These are phyloP conservation scores for Acanthiza pusilla DNA, from an alignment of 2,797 vertebrate genomes.

Conservation along the genomic window DNA sequence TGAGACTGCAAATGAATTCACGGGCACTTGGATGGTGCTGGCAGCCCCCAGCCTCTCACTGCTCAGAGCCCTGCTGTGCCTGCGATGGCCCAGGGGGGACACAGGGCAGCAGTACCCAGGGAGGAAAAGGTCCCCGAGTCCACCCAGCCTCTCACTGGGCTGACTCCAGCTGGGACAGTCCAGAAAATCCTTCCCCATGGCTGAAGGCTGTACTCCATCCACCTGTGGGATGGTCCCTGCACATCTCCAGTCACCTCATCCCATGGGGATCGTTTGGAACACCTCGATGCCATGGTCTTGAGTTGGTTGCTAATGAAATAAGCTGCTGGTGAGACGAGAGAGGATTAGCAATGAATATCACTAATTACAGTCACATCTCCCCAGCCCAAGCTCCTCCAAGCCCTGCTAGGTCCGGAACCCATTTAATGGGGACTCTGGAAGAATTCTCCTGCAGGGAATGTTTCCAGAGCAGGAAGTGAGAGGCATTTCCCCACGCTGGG, in stretches of 20 bases:
- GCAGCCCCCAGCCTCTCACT: neutral
- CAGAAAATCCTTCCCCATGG: fast-evolving
- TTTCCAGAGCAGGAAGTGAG: neutral
- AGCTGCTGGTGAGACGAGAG: fast-evolving
- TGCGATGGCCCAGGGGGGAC: neutral
- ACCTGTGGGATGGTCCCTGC: neutral
- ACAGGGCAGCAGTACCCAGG: neutral
- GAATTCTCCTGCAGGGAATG: neutral
- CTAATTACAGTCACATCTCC: neutral
- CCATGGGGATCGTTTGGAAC: fast-evolving
- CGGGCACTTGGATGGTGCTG: neutral
- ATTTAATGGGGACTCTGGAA: neutral
- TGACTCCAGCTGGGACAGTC: neutral
- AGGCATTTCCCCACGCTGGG: neutral
- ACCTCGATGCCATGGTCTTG: fast-evolving
- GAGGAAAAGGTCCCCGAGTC: neutral
- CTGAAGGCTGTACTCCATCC: no score
- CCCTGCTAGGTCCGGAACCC: neutral
- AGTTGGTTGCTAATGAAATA: neutral
- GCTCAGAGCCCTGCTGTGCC: neutral
- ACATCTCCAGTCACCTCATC: neutral
- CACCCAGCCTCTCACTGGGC: neutral
- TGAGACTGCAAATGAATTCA: neutral
- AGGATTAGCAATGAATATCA: neutral
- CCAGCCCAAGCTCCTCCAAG: neutral